Evolutionary conservation across 2,888 invertebrate genomes (phyloP), one percentile per base, ranked within the genome.

Genomic region (Platycheirus albimanus): DNA sequence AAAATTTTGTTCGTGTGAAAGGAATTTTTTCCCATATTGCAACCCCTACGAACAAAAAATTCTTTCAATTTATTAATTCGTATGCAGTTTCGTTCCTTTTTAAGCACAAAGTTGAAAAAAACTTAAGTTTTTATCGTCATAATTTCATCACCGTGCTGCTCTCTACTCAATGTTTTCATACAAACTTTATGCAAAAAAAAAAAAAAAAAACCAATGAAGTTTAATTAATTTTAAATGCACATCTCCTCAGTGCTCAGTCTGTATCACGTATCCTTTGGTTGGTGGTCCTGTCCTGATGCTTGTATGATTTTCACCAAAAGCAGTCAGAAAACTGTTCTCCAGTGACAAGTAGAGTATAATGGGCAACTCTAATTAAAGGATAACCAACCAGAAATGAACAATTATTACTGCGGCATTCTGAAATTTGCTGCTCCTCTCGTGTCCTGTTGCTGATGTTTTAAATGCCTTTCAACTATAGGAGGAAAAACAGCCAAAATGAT

Each of bases 361-460:
- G 52, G 58, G 36, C 56, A 66, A 54, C 51, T 58, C 75, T 71
- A 66, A 80, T 76, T 75, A 76, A 75, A 71, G 58, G 70, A 80
- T 75, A 52, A 66, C 70, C 58, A 47, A 80, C 64, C 70, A 70
- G 58, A 70, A 80, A 75, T 76, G 36, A 75, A 80, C 75, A 66
- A 78, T 78, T 72, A 80, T 74, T 67, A 69, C 63, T 56, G 43
- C 38, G 56, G 71, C 52, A 30, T 38, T 76, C 38, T 4, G 20
- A 47, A 54, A 24, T 72, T n/a, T 45, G 20, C 43, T 56, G 45
- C 30, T 15, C 17, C 11, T 41, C 15, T 17, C 20, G 1, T 51
- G 72, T 54, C 36, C 64, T 63, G 51, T 1, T 45, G 41, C 6
- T 45, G 43, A 8, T 6, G 15, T 11, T n/a, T n/a, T 47, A 11